Conservation (phyloP, 2,797 vertebrate genomes). For the Enteromius viviparus region DNA sequence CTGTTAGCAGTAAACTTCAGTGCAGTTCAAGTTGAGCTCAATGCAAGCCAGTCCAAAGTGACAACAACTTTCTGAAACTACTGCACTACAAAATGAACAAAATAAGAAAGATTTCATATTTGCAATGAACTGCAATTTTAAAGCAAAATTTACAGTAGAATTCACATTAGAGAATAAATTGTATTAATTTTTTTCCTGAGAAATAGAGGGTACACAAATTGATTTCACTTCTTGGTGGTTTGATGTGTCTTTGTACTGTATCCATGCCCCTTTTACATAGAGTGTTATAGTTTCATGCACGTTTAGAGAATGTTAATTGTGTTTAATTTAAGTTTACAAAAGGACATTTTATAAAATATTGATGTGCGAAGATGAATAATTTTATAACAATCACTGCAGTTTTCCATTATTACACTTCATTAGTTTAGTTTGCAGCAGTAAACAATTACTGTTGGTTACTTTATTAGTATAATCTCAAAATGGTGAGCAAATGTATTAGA, state of each 20-base stretch:
- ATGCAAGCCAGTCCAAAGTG: background rate
- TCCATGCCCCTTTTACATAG: background rate
- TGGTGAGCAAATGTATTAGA: background rate
- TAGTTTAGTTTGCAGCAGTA: background rate
- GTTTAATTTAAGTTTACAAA: background rate
- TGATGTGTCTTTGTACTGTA: background rate
- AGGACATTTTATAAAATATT: background rate
- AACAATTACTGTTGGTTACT: slow-evolving; percentile 12
- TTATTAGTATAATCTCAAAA: background rate
- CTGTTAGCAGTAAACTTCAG: background rate
- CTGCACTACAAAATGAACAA: background rate
- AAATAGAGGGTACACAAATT: background rate
- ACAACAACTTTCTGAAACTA: background rate
- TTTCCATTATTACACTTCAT: background rate
- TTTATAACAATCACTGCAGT: too few relatives aligned
- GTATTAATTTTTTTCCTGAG: background rate
- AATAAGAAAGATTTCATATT: background rate
- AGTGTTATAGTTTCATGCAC: background rate
- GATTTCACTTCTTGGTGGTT: background rate
- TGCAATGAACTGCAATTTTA: background rate
- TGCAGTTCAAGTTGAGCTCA: slow-evolving; percentile 1
- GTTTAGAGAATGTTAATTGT: background rate
- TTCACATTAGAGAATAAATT: background rate
- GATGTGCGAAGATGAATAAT: background rate
- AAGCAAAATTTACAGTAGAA: background rate